phyloP scores from a whole-genome alignment of 1,140 invertebrate species.

The Phortica variegata region DNA sequence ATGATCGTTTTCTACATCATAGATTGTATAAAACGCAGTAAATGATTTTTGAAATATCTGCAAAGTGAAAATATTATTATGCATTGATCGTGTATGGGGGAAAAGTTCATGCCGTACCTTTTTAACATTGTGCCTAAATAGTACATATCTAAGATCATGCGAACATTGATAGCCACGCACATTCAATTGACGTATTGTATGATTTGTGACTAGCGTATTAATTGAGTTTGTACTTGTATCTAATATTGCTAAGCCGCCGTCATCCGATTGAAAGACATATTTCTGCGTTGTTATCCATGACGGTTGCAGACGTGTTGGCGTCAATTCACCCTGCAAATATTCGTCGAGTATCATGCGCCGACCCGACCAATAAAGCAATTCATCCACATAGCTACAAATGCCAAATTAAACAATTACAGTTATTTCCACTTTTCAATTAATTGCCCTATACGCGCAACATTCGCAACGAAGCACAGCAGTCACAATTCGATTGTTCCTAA shows the following conservation, averaged over 20 bases:
- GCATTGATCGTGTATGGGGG: neutral
- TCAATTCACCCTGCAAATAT: conserved; percentile 74
- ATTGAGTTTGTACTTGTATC: conserved; percentile 75
- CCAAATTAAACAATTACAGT: too few relatives aligned
- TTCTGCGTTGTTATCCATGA: conserved; percentile 76
- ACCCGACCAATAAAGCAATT: conserved; percentile 81
- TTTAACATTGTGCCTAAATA: conserved; percentile 84
- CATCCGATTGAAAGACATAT: conserved; percentile 81
- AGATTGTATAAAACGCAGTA: conserved; percentile 80
- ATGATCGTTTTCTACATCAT: conserved; percentile 82
- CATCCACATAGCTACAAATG: conserved; percentile 75
- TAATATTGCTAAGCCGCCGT: conserved; percentile 74
- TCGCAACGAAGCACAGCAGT: too few relatives aligned
- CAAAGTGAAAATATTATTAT: conserved; percentile 39
- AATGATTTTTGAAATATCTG: conserved; percentile 80
- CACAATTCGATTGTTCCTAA: too few relatives aligned
- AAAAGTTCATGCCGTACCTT: conserved; percentile 60
- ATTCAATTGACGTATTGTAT: conserved; percentile 80
- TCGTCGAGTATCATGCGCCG: conserved; percentile 78
- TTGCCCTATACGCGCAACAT: too few relatives aligned
- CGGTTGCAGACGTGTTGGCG: conserved; percentile 70
- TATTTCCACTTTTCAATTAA: too few relatives aligned
- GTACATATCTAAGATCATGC: conserved; percentile 75
- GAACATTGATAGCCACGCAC: conserved; percentile 81
- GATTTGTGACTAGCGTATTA: conserved; percentile 77